Evolutionary conservation across 2,113 vertebrate genomes (phyloP).

Genomic region (Holacanthus passer): DNA sequence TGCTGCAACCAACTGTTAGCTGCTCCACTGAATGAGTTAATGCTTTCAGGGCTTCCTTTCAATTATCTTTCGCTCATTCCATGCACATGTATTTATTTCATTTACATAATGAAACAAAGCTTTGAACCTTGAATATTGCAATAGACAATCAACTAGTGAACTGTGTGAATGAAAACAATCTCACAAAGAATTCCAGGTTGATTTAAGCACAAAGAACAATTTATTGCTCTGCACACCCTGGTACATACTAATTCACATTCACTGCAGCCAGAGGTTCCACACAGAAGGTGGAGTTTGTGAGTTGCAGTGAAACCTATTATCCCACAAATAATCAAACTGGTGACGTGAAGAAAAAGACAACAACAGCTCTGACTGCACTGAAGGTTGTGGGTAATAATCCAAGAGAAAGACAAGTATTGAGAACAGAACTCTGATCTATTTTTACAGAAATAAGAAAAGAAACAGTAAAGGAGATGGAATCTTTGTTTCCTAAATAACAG

Average conservation of each 20-base stretch:
- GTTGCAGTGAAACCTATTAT: neutral
- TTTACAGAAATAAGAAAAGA: neutral
- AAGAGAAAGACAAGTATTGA: too few relatives aligned
- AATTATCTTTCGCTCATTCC: neutral
- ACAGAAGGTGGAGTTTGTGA: neutral
- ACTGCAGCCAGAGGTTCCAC: neutral
- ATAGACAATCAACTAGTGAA: neutral
- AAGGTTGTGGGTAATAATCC: too few relatives aligned
- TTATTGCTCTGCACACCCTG: neutral
- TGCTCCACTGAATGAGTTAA: neutral
- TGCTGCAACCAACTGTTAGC: neutral
- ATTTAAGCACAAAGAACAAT: neutral
- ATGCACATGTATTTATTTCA: neutral
- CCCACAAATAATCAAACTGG: neutral
- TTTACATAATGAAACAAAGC: constrained; percentile 18
- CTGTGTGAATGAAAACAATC: neutral
- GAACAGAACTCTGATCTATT: too few relatives aligned
- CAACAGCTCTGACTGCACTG: neutral
- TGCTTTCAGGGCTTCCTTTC: neutral
- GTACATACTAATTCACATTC: too few relatives aligned
- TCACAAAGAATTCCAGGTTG: neutral
- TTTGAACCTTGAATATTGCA: constrained; percentile 1
- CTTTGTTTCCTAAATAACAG: too few relatives aligned
- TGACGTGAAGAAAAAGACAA: neutral
- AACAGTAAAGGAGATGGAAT: neutral